A percentile compares a stretch with the other conserved stretches of the same genome.
phyloP scores from a whole-genome alignment of 2,888 invertebrate species.

The Stramonita haemastoma region DNA sequence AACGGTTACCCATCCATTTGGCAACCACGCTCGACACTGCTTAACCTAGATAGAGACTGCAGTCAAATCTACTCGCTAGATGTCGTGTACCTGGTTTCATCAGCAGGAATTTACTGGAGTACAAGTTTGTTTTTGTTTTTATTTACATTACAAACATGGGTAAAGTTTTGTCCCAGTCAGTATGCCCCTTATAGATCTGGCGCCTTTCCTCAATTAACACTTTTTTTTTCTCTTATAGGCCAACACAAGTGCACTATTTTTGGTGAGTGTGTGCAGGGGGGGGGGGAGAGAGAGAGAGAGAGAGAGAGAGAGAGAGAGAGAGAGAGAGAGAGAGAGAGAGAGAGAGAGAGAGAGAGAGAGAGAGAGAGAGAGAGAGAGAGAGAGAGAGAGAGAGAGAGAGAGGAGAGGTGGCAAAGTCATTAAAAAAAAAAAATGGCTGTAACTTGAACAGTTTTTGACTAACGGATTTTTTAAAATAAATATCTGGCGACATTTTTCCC shows the following conservation, averaged over 20 bases:
- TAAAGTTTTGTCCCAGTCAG: background rate
- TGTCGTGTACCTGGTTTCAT: too few species aligned
- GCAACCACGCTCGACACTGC: too few species aligned
- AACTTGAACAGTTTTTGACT: background rate
- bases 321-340: background rate
- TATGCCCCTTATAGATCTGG: background rate
- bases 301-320: background rate
- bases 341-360: background rate
- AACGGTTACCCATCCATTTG: too few species aligned
- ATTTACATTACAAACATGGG: background rate
- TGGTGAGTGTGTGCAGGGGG: background rate
- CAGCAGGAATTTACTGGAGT: background rate
- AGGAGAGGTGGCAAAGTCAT: background rate
- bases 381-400: background rate
- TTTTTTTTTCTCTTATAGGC: background rate
- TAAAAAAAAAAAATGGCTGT: background rate
- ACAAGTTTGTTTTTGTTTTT: background rate
- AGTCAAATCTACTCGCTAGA: too few species aligned
- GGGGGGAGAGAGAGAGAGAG: background rate
- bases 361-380: background rate
- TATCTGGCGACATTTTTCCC: background rate
- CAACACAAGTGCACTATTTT: background rate
- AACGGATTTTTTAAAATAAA: background rate
- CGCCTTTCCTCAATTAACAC: background rate
- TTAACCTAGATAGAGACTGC: too few species aligned